A percentile compares a stretch with the other conserved stretches of the same genome.
Conservation (phyloP, 2,888 invertebrate genomes). For the Danaus chrysippus region DNA sequence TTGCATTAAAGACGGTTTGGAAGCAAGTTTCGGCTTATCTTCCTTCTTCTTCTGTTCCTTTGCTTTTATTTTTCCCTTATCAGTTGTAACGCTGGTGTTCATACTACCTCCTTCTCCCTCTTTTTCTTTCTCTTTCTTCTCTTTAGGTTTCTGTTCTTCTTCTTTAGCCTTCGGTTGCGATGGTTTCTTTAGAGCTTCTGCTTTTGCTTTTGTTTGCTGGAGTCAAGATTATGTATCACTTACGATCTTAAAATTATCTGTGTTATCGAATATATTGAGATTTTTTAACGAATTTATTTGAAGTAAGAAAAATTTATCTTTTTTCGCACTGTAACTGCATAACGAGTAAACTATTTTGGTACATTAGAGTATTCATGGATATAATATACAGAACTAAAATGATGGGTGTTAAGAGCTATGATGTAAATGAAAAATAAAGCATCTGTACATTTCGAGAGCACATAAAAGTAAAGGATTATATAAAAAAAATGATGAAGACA, state of each 20-base stretch:
- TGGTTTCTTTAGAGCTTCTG: constrained; percentile 78
- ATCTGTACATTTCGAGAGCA: no score
- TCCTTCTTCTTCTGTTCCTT: constrained; percentile 35
- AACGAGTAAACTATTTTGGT: no score
- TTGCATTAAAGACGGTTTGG: constrained; percentile 43
- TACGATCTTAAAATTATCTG: not conserved
- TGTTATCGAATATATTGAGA: no score
- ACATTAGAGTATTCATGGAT: no score
- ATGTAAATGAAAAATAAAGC: no score
- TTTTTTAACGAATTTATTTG: no score
- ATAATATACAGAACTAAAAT: no score
- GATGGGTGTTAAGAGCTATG: no score
- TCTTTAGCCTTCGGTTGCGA: constrained; percentile 60
- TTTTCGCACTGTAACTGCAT: no score
- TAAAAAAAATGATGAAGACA: no score
- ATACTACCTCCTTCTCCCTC: constrained; percentile 10
- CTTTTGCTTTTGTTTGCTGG: constrained; percentile 76
- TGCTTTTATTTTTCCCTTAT: constrained; percentile 44
- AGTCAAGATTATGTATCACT: not conserved
- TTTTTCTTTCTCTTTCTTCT: constrained; percentile 51
- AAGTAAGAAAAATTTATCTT: no score
- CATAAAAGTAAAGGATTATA: no score
- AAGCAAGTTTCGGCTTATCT: constrained; percentile 40
- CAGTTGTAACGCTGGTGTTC: constrained; percentile 34
- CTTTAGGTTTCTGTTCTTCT: constrained; percentile 29